Evolutionary conservation across 2,113 vertebrate genomes (phyloP), one percentile per base, ranked within the genome.

Genomic region (Naja naja): DNA sequence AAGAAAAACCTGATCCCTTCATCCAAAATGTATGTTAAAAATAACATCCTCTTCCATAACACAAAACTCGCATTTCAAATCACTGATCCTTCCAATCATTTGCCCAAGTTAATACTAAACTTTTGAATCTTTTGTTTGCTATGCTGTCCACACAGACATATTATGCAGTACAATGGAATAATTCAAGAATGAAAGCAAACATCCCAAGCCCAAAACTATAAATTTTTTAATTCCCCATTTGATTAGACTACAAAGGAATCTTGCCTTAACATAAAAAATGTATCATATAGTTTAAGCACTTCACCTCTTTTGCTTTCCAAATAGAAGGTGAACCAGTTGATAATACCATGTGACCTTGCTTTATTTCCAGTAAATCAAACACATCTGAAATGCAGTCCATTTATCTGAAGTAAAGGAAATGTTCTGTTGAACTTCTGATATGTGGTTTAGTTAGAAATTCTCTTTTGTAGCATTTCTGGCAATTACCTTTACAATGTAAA

Each of bases 321-420:
- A 5, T 64, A 93, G 47, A 91, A 89, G 93, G 87, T 87, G 47
- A 93, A 88, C 25, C 89, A 55, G 93, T 74, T 69, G 22, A 54
- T 30, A 92, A 60, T 85, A 91, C 90, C 1, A 27, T 64, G 22
- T 86, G 93, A 93, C 89, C 22, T 58, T 90, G 23, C 90, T 95
- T 88, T 95, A 53, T 94, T 96, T 95, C 94, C 92, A 94, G 87
- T 22, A 89, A 34, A 56, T 92, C 30, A 91, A 43, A 91, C 14
- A 94, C 34, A 53, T n/a, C 91, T 93, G 30, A 95, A 49, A 30
- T 39, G 60, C 27, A 85, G 25, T 93, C 9, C 85, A 92, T 93
- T 93, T 94, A 93, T 89, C 58, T 85, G 81, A 96, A 93, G 89
- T 55, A 95, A 94, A 60, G 1, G 47, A 47, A 95, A 64, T 34